Evolutionary conservation across 2,888 invertebrate genomes (phyloP), one percentile per base, ranked within the genome.

Genomic region (Cyrtodaria siliqua): DNA sequence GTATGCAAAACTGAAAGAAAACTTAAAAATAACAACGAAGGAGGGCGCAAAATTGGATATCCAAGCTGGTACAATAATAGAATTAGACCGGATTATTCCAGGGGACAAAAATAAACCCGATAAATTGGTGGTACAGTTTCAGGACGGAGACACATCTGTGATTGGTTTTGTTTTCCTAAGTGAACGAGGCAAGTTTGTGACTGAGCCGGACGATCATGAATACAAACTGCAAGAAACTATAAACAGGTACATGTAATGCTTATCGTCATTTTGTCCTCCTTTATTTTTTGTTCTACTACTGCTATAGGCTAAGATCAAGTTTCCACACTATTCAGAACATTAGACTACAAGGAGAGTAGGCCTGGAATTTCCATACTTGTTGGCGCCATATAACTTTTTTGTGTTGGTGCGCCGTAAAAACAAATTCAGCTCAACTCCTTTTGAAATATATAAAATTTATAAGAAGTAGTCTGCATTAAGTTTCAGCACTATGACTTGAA

Each of bases 1-100:
- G 18, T 62, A 49, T 38, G 61, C 61, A 1, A 62, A 12, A 50
- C 26, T 62, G 12, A 9, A 49, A 24, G 23, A 38, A 20, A 14
- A 8, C 0, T 9, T 62, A 16, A n/a, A 29, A 18, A 14, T 38
- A 14, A 14, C 16, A 16, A 33, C 20, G 23, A 29, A 49, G 23
- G 2, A 18, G 0, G 59, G 27, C 26, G 49, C 27, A 14, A n/a
- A 33, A 1, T 1, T 38, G 20, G 33, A 38, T 23, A 49, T 62
- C 16, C 26, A n/a, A n/a, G 33, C 61, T 2, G 50, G 38, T 2
- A 33, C 50, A 16, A 33, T 20, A 2, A 38, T 62, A 20, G 50
- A 62, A 23, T 9, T 62, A 2, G 61, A 62, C 20, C 24, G 61
- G 16, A 29, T 50, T n/a, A 38, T 62, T 23, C 60, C 60, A 1